A percentile compares a stretch with the other conserved stretches of the same genome.
These are phyloP conservation scores for Listronotus oregonensis DNA, from an alignment of 1,140 invertebrate genomes.

Conservation along the genomic window DNA sequence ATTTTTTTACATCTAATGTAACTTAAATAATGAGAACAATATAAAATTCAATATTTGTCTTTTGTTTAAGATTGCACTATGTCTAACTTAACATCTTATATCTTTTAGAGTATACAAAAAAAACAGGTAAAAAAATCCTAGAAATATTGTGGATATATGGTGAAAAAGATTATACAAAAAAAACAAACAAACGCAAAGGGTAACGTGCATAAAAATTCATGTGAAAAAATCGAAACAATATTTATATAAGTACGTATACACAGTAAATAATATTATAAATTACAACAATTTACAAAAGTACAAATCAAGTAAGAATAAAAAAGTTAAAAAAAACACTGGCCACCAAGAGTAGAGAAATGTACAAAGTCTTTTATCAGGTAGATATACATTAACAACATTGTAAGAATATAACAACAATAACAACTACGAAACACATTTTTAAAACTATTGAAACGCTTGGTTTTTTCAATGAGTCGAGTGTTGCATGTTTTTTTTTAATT, in stretches of 20 bases:
- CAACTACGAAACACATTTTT: slow-evolving; percentile 19
- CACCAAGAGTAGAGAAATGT: slow-evolving; percentile 25
- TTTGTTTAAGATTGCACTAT: slow-evolving; percentile 41
- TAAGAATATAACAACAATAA: slow-evolving; percentile 34
- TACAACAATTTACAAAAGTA: slow-evolving; percentile 8
- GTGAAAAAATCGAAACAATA: slow-evolving; percentile 31
- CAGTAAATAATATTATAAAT: slow-evolving; percentile 11
- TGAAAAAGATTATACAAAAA: slow-evolving; percentile 21
- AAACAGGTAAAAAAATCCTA: slow-evolving; percentile 11
- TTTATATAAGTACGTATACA: slow-evolving; percentile 38
- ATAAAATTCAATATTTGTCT: slow-evolving; percentile 37
- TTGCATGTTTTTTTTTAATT: too few relatives aligned
- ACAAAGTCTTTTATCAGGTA: slow-evolving; percentile 18
- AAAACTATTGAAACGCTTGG: too few relatives aligned
- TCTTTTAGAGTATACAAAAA: slow-evolving; percentile 16
- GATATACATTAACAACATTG: slow-evolving; percentile 28
- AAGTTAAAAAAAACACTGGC: slow-evolving; percentile 19
- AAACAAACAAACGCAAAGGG: slow-evolving; percentile 35
- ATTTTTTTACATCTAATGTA: slow-evolving; percentile 34
- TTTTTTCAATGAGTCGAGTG: too few relatives aligned
- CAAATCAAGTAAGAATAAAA: slow-evolving; percentile 5
- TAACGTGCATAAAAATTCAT: slow-evolving; percentile 34
- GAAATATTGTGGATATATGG: slow-evolving; percentile 19
- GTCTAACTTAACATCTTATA: slow-evolving; percentile 27
- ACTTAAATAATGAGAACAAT: slow-evolving; percentile 34